These are phyloP conservation scores for Herpailurus yagouaroundi DNA, from an alignment of 2,113 vertebrate genomes.

Conservation along the genomic window DNA sequence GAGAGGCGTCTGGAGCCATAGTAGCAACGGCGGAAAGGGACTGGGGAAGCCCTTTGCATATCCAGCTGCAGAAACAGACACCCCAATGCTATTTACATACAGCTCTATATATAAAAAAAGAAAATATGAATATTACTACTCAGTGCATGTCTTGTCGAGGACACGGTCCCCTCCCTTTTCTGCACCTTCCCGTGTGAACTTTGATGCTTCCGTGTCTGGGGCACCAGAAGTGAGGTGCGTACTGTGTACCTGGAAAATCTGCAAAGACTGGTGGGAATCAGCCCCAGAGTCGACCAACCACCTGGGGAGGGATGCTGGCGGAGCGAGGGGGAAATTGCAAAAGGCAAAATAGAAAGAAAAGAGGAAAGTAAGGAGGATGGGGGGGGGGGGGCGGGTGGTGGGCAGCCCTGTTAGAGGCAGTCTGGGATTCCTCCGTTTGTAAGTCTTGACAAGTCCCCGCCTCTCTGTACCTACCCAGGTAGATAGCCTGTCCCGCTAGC, in stretches of 20 bases:
- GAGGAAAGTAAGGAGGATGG: background rate
- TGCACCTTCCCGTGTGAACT: slow-evolving; percentile 82
- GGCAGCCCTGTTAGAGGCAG: background rate
- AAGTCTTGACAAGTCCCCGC: slow-evolving; percentile 53
- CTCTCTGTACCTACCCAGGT: background rate
- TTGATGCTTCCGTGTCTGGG: slow-evolving; percentile 75
- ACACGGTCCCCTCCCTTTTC: slow-evolving; percentile 84
- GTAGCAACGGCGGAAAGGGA: slow-evolving; percentile 76
- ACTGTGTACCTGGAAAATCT: slow-evolving; percentile 44
- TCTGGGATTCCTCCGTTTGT: slow-evolving; percentile 25
- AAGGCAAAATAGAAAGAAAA: slow-evolving; percentile 32
- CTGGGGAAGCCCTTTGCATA: slow-evolving; percentile 83
- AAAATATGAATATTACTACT: slow-evolving; percentile 75
- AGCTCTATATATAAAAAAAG: slow-evolving; percentile 69
- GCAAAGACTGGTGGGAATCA: slow-evolving; percentile 56
- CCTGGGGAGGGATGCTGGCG: slow-evolving; percentile 29
- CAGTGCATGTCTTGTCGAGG: slow-evolving; percentile 88
- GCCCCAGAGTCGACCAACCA: background rate
- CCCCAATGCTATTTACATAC: slow-evolving; percentile 84
- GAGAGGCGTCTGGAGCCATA: slow-evolving; percentile 79
- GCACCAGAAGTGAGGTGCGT: slow-evolving; percentile 74
- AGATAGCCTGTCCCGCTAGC: background rate
- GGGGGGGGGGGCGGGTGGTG: background rate
- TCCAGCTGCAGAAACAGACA: slow-evolving; percentile 84
- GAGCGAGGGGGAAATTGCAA: slow-evolving; percentile 42